Base-by-base conservation (phyloP, 2,888 invertebrate species). In the Willowsia nigromaculata region DNA sequence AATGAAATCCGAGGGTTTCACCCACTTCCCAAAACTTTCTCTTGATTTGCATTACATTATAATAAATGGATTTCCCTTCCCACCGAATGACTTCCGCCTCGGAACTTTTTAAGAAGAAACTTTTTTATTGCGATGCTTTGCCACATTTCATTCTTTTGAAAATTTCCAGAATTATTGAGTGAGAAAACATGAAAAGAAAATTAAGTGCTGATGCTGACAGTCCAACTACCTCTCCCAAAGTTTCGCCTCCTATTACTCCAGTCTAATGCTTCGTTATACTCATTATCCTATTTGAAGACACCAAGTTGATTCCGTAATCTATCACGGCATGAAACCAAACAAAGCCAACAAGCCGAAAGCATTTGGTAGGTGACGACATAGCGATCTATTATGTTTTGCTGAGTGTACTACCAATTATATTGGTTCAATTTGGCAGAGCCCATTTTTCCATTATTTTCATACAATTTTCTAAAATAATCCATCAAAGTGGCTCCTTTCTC, bases 131-230 rank as follows among this genome's bases (percentile, higher is more conserved):
- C n/a, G 3, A 6, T 62, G 9, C 33, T 25, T 59, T 15, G 5
- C 62, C n/a, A 62, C 33, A 7, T 53, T 62, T 62, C 1, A 15
- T 62, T 62, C 27, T 76, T 50, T 47, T 30, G 15, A 76, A 50
- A 76, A 68, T 11, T 68, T 15, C 22, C 30, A 47, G 50, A 76
- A 27, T 76, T 43, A 76, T 76, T 76, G 74, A 76, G 74, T 50
- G 50, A 50, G 47, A 56, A 56, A 80, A 56, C 80, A 56, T 80
- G 78, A 80, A 80, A 80, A 56, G 80, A 80, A 80, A 80, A 80
- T 80, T 80, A 80, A 80, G 80, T 80, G 80, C 22, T 47, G 37
- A 15, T 9, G 47, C 83, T 47, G 50, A 76, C 47, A 22, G 11
- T 22, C 2, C 53, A 1, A 53, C 53, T 53, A 18, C 40, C 40